Base-by-base conservation (phyloP, 2,888 invertebrate species). In the Ormia ochracea region DNA sequence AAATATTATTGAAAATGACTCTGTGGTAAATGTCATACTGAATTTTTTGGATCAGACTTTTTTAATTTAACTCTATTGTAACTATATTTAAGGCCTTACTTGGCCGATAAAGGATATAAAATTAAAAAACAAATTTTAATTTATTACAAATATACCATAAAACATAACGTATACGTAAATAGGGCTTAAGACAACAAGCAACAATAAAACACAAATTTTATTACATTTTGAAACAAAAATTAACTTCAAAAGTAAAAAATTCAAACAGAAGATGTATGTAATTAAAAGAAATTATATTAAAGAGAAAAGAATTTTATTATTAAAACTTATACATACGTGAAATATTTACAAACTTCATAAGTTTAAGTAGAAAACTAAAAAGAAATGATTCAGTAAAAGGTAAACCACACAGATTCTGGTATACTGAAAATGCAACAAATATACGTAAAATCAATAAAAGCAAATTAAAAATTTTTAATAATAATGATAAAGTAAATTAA, bases 161-260 rank as follows among this genome's bases (percentile, higher is more conserved):
- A 87, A 85, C 87, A 89, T 85, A 86, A 90, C 88, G 89, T 89
- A 89, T 89, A 89, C 89, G 89, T 90, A 90, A 87, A 61, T 88
- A 88, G 85, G 59, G 70, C 73, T 56, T 87, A 87, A 87, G 88
- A 63, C 69, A 83, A 85, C 82, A 84, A 84, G 38, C 63, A 33
- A 69, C 54, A 80, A 78, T 58, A 65, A 81, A 77, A 78, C 58
- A 63, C 56, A 81, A 81, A 82, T 74, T 82, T 77, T 77, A 78
- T 73, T 76, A 73, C 38, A 68, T 56, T 77, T 33, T 54, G 65
- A 78, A 66, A 68, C 12, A 52, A 70, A 61, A 78, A 65, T 7
- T 43, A 31, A 75, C 56, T 72, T 74, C 69, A 75, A 76, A 78
- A 74, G 78, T 81, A 81, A 70, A 77, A 31, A 58, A 36, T 36